Percentiles rank a stretch among this genome's conserved stretches.
Conservation (phyloP, 2,113 vertebrate species). For the Ifrita kowaldi region DNA sequence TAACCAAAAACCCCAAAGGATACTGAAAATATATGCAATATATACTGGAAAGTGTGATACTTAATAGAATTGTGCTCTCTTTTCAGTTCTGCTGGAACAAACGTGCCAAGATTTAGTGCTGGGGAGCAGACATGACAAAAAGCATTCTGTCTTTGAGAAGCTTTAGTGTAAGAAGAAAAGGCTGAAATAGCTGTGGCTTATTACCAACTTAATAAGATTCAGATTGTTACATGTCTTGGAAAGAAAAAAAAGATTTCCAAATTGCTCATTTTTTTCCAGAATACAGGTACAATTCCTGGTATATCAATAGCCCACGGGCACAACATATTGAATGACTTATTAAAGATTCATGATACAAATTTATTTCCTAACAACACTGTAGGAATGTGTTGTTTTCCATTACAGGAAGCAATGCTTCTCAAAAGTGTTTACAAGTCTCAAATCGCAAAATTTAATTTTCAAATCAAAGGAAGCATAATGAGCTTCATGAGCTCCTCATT, state of each 20-base stretch:
- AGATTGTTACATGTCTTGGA: conserved; percentile 20
- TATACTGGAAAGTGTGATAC: neutral
- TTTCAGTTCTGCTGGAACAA: neutral
- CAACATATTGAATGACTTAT: conserved; percentile 44
- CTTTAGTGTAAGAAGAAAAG: neutral
- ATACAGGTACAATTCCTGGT: neutral
- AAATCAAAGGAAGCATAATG: conserved; percentile 18
- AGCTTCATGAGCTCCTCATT: neutral
- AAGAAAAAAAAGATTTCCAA: conserved; percentile 17
- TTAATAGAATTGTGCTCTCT: neutral
- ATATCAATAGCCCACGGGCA: conserved; percentile 43
- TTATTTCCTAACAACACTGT: conserved; percentile 13
- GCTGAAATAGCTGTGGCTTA: conserved; percentile 10
- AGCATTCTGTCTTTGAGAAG: neutral
- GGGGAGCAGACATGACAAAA: neutral
- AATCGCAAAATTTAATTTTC: conserved; percentile 47
- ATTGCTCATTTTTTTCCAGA: conserved; percentile 19
- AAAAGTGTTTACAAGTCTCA: conserved; percentile 50
- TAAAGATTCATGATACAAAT: conserved; percentile 59
- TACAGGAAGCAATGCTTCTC: conserved; percentile 13
- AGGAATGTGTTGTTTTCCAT: conserved; percentile 23
- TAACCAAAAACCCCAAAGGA: neutral
- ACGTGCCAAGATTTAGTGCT: neutral
- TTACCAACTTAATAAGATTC: conserved; percentile 19
- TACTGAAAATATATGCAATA: neutral